Evolutionary conservation across 2,113 vertebrate genomes (phyloP).

Genomic region (Aegotheles bennettii): DNA sequence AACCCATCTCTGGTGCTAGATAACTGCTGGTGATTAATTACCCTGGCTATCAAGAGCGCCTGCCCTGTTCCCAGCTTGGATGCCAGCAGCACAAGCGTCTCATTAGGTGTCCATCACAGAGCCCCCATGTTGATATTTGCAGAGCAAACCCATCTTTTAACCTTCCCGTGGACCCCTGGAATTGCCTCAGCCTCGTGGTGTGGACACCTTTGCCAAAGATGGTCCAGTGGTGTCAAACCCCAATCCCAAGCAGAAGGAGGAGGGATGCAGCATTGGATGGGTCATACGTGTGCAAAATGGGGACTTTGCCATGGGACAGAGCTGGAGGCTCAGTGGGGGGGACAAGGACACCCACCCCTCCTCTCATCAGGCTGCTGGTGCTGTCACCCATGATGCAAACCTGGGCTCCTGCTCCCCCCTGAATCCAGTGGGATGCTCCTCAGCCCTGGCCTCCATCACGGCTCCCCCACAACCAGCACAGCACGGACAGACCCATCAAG

Average conservation of each 20-base stretch:
- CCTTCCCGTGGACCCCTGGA: background rate
- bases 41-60: background rate
- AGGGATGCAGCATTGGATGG: rapidly evolving
- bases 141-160: background rate
- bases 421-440: background rate
- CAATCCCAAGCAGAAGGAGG: rapidly evolving
- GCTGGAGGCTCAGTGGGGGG: background rate
- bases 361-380: background rate
- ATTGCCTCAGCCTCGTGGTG: rapidly evolving
- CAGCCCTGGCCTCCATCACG: background rate
- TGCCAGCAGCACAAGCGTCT: background rate
- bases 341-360: too few species aligned
- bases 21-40: slow-evolving; percentile 27
- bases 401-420: background rate
- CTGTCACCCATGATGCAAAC: background rate
- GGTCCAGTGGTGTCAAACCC: background rate
- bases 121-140: rapidly evolving
- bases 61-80: background rate
- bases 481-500: background rate
- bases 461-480: rapidly evolving
- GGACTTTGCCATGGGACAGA: background rate
- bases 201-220: background rate
- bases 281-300: rapidly evolving
- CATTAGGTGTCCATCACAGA: background rate
- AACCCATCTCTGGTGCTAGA: background rate